Evolutionary conservation across 1,140 invertebrate species (phyloP).

Genomic region (Lethocerus indicus): DNA sequence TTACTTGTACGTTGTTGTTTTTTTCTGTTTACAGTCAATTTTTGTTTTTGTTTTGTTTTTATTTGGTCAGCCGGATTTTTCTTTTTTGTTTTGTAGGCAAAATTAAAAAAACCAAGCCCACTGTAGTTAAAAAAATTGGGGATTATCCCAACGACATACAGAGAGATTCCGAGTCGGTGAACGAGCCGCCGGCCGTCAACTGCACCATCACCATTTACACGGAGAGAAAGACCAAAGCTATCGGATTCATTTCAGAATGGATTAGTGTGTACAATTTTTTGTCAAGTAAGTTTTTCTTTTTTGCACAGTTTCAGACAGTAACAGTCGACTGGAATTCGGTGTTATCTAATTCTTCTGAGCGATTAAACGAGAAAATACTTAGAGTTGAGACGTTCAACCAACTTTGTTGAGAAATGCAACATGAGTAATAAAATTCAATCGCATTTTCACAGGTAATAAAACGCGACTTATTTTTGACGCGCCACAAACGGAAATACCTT

Average conservation of each 20-base stretch:
- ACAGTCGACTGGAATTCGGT: too few relatives aligned
- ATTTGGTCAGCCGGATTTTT: background rate
- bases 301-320: background rate
- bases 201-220: conserved; percentile 28
- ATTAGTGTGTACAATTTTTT: conserved; percentile 40
- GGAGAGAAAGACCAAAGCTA: conserved; percentile 28
- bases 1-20: background rate
- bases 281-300: conserved; percentile 29
- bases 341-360: background rate
- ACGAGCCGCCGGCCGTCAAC: conserved; percentile 21
- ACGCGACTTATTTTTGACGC: too few relatives aligned
- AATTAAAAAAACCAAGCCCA: background rate
- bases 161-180: conserved; percentile 5
- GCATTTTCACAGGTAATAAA: too few relatives aligned
- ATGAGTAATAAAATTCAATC: background rate
- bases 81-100: background rate
- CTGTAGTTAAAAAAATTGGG: background rate
- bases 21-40: background rate
- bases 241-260: conserved; percentile 46
- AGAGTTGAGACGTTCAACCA: background rate
- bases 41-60: background rate
- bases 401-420: background rate
- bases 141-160: conserved; percentile 6
- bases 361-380: background rate
- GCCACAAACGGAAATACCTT: too few relatives aligned